Evolutionary conservation across 2,113 vertebrate genomes (phyloP), one percentile per base, ranked within the genome.

Genomic region (Vanacampus margaritifer): DNA sequence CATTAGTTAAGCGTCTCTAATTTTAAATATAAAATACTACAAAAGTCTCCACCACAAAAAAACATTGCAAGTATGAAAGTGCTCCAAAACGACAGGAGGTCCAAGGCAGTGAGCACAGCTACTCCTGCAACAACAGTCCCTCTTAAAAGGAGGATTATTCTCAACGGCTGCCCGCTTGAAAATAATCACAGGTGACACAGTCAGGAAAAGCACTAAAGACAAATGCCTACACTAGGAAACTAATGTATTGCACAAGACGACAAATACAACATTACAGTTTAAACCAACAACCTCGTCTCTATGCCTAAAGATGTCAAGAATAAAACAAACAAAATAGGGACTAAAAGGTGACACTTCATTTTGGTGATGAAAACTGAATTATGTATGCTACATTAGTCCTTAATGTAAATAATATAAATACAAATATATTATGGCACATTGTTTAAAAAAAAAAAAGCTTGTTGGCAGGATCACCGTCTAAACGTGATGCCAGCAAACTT

Each of bases 391-490:
- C 58, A 14, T 61, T 13, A 13, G 36, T n/a, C 21, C 35, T 60
- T 37, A 45, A 64, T 4, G 39, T 41, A 41, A 9, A n/a, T n/a
- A n/a, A n/a, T n/a, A n/a, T n/a, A 41, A 41, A 41, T 41, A 41
- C 53, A 16, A 69, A 63, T 60, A 51, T 75, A 71, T 80, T 79
- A 87, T 89, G 88, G 87, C 87, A 89, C 88, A 21, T 72, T 68
- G 62, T 23, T 43, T 28, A 50, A 45, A 13, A 45, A 43, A 65
- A 17, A 13, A 24, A 26, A 65, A 53, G 10, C 28, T 17, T n/a
- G 19, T 35, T 9, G 10, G 58, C 21, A 39, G 21, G 35, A 60
- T 37, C n/a, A 3, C 21, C 50, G 60, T 59, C 48, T 56, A 10
- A 41, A 60, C 61, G 57, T 19, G 45, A 11, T 46, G 39, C 39